Evolutionary conservation across 2,888 invertebrate genomes (phyloP).

Genomic region (Zygaena filipendulae): DNA sequence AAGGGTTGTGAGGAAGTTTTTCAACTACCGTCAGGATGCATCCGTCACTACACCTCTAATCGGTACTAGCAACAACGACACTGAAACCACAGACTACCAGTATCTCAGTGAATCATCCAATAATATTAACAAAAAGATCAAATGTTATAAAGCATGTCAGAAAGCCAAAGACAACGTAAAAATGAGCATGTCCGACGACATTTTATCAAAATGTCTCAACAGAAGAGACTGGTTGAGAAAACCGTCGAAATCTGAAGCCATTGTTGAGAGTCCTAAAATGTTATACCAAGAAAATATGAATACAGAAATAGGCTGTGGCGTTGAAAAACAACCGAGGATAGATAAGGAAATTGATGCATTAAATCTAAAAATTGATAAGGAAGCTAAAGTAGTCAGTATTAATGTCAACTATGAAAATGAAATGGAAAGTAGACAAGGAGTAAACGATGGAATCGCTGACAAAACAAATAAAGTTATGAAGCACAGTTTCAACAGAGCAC

Average conservation of each 20-base stretch:
- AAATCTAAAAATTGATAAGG: conserved; percentile 3
- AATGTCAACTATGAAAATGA: conserved; percentile 30
- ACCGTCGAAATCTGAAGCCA: conserved; percentile 25
- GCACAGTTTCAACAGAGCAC: conserved; percentile 5
- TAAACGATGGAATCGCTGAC: conserved; percentile 9
- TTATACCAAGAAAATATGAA: conserved; percentile 17
- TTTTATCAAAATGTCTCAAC: conserved; percentile 46
- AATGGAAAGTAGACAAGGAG: conserved; percentile 6
- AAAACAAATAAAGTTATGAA: conserved; percentile 12
- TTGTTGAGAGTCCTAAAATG: conserved; percentile 2
- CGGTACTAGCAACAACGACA: conserved; percentile 39
- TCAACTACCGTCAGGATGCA: conserved; percentile 41
- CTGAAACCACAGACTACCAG: conserved; percentile 40
- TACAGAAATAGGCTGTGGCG: too few species aligned
- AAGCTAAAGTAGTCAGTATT: conserved; percentile 10
- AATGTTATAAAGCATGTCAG: conserved; percentile 49
- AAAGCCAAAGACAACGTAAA: conserved; percentile 32
- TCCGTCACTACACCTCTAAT: conserved; percentile 52
- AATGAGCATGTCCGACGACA: conserved; percentile 48
- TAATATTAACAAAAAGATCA: conserved; percentile 38
- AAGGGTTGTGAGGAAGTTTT: conserved; percentile 32
- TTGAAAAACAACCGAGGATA: neutral
- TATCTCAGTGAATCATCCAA: conserved; percentile 36
- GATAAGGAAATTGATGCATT: conserved; percentile 6
- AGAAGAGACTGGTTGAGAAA: conserved; percentile 42